A percentile compares a stretch with the other conserved stretches of the same genome.
phyloP scores from a whole-genome alignment of 2,888 invertebrate genomes.

The Pterostichus madidus region DNA sequence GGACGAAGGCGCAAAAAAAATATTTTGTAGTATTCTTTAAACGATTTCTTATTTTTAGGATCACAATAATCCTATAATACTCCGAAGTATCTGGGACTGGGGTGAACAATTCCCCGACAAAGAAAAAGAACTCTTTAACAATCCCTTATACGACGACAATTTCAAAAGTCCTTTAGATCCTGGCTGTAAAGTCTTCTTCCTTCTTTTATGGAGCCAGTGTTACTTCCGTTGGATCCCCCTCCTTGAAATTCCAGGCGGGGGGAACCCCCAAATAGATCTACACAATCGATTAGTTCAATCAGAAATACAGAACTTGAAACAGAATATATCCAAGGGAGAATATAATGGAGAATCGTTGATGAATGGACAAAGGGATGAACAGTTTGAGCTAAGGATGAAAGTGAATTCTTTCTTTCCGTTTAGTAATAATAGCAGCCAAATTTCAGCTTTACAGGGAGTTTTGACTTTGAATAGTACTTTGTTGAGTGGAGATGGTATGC shows the following conservation, averaged over 20 bases:
- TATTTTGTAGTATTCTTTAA: neutral
- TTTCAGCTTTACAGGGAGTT: conserved; percentile 72
- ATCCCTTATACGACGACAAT: conserved; percentile 85
- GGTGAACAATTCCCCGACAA: conserved; percentile 90
- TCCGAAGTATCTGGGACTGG: conserved; percentile 95
- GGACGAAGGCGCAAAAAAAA: too few relatives aligned
- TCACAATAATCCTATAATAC: conserved; percentile 77
- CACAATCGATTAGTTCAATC: conserved; percentile 77
- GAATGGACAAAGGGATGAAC: conserved; percentile 73
- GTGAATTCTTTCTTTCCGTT: conserved; percentile 79
- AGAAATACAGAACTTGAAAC: conserved; percentile 77
- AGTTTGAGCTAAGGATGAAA: conserved; percentile 73
- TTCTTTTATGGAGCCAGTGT: conserved; percentile 92
- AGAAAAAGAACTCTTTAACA: conserved; percentile 90
- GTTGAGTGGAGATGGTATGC: conserved; percentile 81
- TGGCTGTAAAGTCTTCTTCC: conserved; percentile 78
- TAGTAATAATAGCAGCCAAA: conserved; percentile 73
- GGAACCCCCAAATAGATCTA: conserved; percentile 81
- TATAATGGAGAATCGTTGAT: conserved; percentile 69
- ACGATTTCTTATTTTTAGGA: conserved; percentile 40
- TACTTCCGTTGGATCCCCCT: conserved; percentile 94
- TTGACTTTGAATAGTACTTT: conserved; percentile 80
- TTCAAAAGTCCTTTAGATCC: conserved; percentile 77
- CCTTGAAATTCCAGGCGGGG: conserved; percentile 87
- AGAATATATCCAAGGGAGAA: conserved; percentile 71